phyloP scores from a whole-genome alignment of 92 coral and sea anemone species.

The Anthopleura xanthogrammica region DNA sequence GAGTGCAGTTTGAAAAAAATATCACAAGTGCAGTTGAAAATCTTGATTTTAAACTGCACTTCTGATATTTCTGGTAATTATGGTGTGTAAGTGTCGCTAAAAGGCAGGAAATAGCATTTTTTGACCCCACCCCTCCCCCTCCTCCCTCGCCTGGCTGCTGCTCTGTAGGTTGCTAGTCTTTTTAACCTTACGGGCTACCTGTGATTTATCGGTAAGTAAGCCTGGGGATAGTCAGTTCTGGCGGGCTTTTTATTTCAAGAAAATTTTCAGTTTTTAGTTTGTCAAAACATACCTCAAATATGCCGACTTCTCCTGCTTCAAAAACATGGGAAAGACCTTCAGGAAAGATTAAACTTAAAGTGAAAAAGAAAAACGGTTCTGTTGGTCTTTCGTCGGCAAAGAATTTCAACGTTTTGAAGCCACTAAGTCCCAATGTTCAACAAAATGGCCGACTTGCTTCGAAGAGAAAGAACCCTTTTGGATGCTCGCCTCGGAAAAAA shows the following conservation, averaged over 20 bases:
- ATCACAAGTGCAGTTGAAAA: no score
- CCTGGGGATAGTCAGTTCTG: background rate
- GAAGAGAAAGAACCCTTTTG: conserved; percentile 86
- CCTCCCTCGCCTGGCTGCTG: background rate
- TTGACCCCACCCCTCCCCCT: background rate
- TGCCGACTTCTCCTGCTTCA: conserved; percentile 11
- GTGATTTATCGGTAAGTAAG: background rate
- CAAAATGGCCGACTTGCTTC: conserved; percentile 54
- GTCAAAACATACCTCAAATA: background rate
- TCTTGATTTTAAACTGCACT: no score
- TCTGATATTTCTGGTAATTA: no score
- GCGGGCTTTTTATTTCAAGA: background rate
- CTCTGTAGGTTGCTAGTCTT: no score
- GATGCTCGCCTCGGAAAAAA: conserved; percentile 73
- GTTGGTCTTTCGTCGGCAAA: conserved; percentile 9
- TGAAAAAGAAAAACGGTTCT: conserved; percentile 58
- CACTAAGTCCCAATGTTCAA: conserved; percentile 42
- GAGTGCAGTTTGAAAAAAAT: no score
- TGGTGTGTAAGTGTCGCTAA: no score
- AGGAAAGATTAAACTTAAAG: conserved; percentile 68
- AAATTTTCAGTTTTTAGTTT: background rate
- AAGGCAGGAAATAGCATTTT: no score
- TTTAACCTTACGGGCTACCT: background rate
- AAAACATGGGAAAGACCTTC: conserved; percentile 49
- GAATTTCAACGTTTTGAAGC: conserved; percentile 56